Evolutionary conservation across 2,797 vertebrate species (phyloP), one percentile per base, ranked within the genome.

Genomic region (Urophycis tenuis): DNA sequence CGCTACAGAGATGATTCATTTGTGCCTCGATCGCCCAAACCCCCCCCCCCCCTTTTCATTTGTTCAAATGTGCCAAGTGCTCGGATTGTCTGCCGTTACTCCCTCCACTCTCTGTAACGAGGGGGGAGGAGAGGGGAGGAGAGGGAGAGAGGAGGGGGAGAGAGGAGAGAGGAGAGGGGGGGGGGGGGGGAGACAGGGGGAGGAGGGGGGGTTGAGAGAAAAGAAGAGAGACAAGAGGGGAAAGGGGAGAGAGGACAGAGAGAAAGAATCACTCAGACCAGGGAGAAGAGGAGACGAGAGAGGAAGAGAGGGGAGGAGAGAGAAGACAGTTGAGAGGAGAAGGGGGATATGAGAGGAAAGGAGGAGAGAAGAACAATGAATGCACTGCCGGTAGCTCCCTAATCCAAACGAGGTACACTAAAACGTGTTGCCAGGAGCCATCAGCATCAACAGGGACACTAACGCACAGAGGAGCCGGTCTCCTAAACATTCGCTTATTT

Each of bases 331-430:
- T 5, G 36, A 19, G 3, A 45, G 15, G 15, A 45, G 41, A 45
- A 15, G 5, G 41, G 3, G 14, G 41, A 45, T 3, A 35, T 35
- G 10, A 45, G 41, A 45, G 14, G 15, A 45, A 17, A 0, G 22
- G 25, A 32, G 31, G 17, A 32, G 15, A 71, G 30, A 69, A 14
- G 11, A 67, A 4, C 12, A 69, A 69, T 29, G 31, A 31, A 69
- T 30, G n/a, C 67, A 79, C 84, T 80, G 11, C 53, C 77, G 84
- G 82, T 87, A 83, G 77, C 74, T 81, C 83, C 71, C 71, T 85
- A 81, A 88, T 90, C 85, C 88, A 85, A 89, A 87, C 81, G 82
- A 84, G 75, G 85, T 82, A 67, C 83, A 84, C 85, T 87, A 88
- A 89, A 89, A n/a, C n/a, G 87, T 77, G 83, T 85, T 53, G 49